Evolutionary conservation across 2,797 vertebrate genomes (phyloP).

Genomic region (Urophycis tenuis): DNA sequence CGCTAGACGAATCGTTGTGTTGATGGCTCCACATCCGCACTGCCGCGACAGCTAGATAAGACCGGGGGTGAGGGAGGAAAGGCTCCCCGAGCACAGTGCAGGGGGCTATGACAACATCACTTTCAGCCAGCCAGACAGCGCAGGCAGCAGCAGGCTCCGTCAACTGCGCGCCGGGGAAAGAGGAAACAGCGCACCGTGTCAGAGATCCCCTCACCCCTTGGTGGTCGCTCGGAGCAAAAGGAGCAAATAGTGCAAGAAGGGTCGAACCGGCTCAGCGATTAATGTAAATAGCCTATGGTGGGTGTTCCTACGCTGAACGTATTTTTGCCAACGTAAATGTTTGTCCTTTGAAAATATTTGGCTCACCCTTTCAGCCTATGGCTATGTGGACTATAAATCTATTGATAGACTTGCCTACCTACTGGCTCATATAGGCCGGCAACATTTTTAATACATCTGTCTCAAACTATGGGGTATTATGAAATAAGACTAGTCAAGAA

Average conservation of each 20-base stretch:
- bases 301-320: not conserved
- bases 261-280: not conserved
- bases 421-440: not conserved
- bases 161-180: conserved; percentile 38
- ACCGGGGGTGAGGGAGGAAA: conserved; percentile 39
- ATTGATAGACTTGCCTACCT: not conserved
- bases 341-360: too few species aligned
- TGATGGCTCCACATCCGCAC: conserved; percentile 71
- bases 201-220: conserved; percentile 34
- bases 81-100: conserved; percentile 55
- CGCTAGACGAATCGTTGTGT: conserved; percentile 57
- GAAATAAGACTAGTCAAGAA: conserved; percentile 38
- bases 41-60: conserved; percentile 55
- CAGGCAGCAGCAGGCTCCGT: conserved; percentile 38
- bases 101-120: conserved; percentile 70
- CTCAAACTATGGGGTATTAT: conserved; percentile 18
- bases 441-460: not conserved
- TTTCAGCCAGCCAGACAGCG: conserved; percentile 21
- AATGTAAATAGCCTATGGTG: not conserved
- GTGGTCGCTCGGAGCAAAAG: conserved; percentile 20
- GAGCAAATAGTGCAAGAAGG: not conserved
- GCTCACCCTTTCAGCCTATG: not conserved
- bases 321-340: too few species aligned
- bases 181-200: conserved; percentile 41
- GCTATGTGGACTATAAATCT: too few species aligned